phyloP scores from a whole-genome alignment of 2,888 invertebrate genomes.

The Melanostoma mellinum region DNA sequence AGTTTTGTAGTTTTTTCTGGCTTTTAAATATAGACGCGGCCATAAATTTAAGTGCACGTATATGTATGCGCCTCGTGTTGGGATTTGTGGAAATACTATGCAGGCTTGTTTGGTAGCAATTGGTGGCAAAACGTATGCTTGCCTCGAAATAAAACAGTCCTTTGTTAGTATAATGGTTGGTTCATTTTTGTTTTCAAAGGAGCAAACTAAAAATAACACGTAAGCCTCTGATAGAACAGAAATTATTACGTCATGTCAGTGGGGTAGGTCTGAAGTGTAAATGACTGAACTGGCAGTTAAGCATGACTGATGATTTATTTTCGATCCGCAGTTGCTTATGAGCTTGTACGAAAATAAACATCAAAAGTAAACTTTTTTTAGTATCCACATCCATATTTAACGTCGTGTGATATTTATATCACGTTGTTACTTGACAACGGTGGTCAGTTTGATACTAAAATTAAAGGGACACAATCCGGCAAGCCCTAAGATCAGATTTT shows the following conservation, averaged over 20 bases:
- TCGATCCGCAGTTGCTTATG: too few species aligned
- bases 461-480: too few species aligned
- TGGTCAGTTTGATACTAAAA: too few species aligned
- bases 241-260: neutral
- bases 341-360: too few species aligned
- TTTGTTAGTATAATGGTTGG: constrained; percentile 24
- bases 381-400: too few species aligned
- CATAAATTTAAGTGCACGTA: constrained; percentile 40
- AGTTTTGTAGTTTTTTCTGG: neutral
- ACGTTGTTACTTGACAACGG: too few species aligned
- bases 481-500: too few species aligned
- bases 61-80: neutral
- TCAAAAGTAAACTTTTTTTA: too few species aligned
- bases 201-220: neutral
- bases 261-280: neutral
- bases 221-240: neutral
- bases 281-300: neutral
- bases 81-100: neutral
- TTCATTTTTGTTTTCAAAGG: neutral
- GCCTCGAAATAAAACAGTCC: constrained; percentile 31
- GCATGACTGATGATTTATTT: too few species aligned
- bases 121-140: constrained; percentile 28
- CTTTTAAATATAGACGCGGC: constrained; percentile 41
- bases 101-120: constrained; percentile 10
- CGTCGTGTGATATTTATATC: too few species aligned